Base-by-base conservation (phyloP, 2,797 vertebrate genomes). In the Phalloptychus januarius region DNA sequence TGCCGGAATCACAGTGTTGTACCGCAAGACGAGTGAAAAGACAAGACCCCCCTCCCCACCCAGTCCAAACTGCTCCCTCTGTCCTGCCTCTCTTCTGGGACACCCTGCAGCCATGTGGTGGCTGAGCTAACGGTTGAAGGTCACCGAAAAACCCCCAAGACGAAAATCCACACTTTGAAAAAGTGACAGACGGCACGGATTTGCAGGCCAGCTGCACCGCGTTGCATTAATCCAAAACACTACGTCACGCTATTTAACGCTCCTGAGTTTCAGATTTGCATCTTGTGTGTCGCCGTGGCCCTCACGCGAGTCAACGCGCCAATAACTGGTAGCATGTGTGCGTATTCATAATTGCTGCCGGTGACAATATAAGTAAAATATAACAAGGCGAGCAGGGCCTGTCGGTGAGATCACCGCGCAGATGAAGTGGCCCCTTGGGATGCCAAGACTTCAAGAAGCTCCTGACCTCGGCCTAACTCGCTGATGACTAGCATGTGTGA, bases 401-500 rank as follows among this genome's bases (percentile, higher is more conserved):
- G 93, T 86, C 71, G 90, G 91, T 95, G 95, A 95, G 95, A 94
- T 95, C 95, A 96, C 92, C 81, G 44, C 87, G 79, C 79, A 93
- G 93, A 95, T 95, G 93, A 94, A 95, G 94, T 93, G 93, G 92
- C 91, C 95, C 90, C 93, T 75, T 31, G 94, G 91, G 95, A 93
- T 85, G 85, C 87, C 86, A 91, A 91, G 93, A 95, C 94, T 95
- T 95, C 92, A 95, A 95, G 95, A 96, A 95, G 95, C 94, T 93
- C 92, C 94, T 94, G 95, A 95, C 95, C 94, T 92, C 80, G 82
- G 88, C 88, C 86, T 94, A 94, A 94, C 90, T 95, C 89, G 84
- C 93, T 96, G 95, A 96, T 96, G 95, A 95, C 92, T 94, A 94
- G 95, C 95, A 96, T 95, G 93, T 96, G 95, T 96, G 94, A 91